Conservation (phyloP, 2,113 vertebrate genomes). For the Scatophagus argus region DNA sequence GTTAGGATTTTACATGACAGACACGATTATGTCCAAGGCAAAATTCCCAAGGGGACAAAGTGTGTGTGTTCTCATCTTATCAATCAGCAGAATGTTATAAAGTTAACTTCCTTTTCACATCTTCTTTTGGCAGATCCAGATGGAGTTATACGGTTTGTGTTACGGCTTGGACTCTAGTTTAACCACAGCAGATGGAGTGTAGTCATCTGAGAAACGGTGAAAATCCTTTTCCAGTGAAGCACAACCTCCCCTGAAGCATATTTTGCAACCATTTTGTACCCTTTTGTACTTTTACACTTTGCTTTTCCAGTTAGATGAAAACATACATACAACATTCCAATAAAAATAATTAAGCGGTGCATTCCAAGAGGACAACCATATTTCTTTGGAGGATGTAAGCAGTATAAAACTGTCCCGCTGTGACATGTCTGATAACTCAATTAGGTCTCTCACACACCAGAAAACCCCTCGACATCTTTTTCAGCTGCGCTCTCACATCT, state of each 20-base stretch:
- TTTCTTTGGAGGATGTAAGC: not conserved
- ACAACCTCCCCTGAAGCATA: not conserved
- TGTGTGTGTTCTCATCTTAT: no score
- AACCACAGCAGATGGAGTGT: not conserved
- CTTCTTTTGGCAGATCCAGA: not conserved
- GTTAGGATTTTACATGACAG: no score
- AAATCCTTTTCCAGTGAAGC: not conserved
- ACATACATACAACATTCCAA: not conserved
- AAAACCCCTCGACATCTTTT: slow-evolving; percentile 40
- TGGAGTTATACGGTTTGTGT: not conserved
- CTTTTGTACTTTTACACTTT: not conserved
- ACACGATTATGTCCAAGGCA: no score
- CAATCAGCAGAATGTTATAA: not conserved
- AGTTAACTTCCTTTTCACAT: not conserved
- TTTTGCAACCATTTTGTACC: not conserved
- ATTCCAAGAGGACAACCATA: not conserved
- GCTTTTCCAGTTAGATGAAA: not conserved
- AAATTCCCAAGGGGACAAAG: no score
- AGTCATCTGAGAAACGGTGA: not conserved
- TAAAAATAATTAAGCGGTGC: not conserved
- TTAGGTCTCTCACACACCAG: slow-evolving; percentile 55
- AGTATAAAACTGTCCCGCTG: not conserved
- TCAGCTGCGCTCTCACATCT: slow-evolving; percentile 21
- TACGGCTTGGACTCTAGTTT: not conserved
- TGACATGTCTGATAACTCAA: slow-evolving; percentile 48